These are phyloP conservation scores for Hippotragus niger DNA, from an alignment of 2,113 vertebrate species.

Conservation along the genomic window DNA sequence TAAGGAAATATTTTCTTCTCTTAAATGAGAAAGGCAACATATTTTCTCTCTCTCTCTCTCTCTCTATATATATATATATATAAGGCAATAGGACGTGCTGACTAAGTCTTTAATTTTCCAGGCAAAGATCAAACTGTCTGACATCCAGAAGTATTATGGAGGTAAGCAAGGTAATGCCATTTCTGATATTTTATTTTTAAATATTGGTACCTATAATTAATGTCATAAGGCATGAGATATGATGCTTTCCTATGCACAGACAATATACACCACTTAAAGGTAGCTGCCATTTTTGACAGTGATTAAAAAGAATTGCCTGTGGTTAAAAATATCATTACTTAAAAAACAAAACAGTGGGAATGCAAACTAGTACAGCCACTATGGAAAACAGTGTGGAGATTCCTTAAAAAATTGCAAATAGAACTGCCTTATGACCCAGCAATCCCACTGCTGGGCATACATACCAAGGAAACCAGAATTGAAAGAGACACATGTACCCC, in stretches of 20 bases:
- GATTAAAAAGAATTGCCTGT: conserved; percentile 12
- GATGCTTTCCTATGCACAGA: neutral
- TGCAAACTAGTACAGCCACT: no score
- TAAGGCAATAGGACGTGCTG: neutral
- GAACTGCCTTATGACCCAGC: no score
- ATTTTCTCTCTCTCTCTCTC: neutral
- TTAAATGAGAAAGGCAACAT: neutral
- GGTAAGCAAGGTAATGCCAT: neutral
- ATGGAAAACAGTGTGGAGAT: no score
- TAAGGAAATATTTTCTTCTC: neutral
- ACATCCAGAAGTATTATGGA: neutral
- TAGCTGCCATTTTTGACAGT: conserved; percentile 28
- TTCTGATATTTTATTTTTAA: conserved; percentile 23
- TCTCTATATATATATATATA: neutral
- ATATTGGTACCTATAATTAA: conserved; percentile 28
- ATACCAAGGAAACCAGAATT: no score
- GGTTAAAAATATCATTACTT: conserved; percentile 26
- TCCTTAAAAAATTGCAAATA: no score
- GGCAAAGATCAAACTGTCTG: conserved; percentile 11
- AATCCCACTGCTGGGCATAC: no score
- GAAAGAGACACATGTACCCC: no score
- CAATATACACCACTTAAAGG: neutral
- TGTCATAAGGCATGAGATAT: neutral
- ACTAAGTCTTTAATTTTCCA: conserved; percentile 29
- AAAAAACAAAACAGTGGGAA: neutral